phyloP scores from a whole-genome alignment of 2,113 vertebrate species.

The Marcusenius ussheri region DNA sequence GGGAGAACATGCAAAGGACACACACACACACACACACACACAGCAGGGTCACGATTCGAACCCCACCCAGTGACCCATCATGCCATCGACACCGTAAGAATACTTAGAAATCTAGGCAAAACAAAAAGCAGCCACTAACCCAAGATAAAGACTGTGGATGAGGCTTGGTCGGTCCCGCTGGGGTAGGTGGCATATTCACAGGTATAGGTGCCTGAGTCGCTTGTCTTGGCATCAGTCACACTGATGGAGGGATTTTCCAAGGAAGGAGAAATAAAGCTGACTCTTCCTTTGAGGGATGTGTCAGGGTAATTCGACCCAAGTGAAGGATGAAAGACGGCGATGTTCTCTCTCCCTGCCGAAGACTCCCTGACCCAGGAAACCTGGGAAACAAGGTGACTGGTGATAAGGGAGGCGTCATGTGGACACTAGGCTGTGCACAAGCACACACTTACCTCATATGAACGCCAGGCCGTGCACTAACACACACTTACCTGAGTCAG shows the following conservation, averaged over 20 bases:
- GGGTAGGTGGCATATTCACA: slow-evolving; percentile 81
- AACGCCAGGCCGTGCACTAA: no score
- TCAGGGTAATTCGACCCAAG: slow-evolving; percentile 66
- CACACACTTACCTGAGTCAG: slow-evolving; percentile 53
- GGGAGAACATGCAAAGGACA: neutral
- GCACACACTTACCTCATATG: neutral
- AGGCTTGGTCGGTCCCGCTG: slow-evolving; percentile 64
- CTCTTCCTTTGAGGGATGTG: slow-evolving; percentile 42
- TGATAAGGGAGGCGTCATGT: neutral
- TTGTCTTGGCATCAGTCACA: slow-evolving; percentile 54
- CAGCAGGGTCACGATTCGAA: no score
- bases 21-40: neutral
- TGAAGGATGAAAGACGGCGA: slow-evolving; percentile 66
- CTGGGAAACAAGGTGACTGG: neutral
- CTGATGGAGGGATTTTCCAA: slow-evolving; percentile 65
- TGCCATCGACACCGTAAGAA: neutral
- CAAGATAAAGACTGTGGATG: slow-evolving; percentile 60
- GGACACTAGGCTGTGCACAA: neutral
- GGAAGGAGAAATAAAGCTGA: slow-evolving; percentile 47
- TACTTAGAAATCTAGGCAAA: no score
- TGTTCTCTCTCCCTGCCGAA: slow-evolving; percentile 50
- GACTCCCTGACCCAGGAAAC: slow-evolving; percentile 69
- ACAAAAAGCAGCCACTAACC: slow-evolving; percentile 40
- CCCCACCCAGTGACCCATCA: neutral
- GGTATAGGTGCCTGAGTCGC: slow-evolving; percentile 68